A percentile compares a stretch with the other conserved stretches of the same genome.
Conservation (phyloP, 2,113 vertebrate species). For the Sus scrofa region T2T-Sscrofa CM000814.6:124996501-124997000, state of each 20-base stretch:
- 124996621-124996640: not conserved
- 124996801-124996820: constrained; percentile 83
- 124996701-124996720: not conserved
- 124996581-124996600: not conserved
- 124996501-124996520: not conserved
- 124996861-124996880: constrained; percentile 80
- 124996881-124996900: constrained; percentile 85
- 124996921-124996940: not conserved
- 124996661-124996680: not conserved
- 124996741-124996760: too few relatives aligned
- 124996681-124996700: not conserved
- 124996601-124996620: too few relatives aligned
- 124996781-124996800: constrained; percentile 81
- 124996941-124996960: not conserved
- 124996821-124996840: constrained; percentile 75
- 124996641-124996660: not conserved
- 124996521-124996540: not conserved
- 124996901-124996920: constrained; percentile 85
- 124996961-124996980: not conserved
- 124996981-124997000: not conserved
- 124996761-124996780: not conserved
- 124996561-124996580: not conserved
- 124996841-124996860: constrained; percentile 78
- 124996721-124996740: not conserved
- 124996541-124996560: not conserved